Evolutionary conservation across 2,888 invertebrate species (phyloP).

Genomic region (Galerucella pusilla): DNA sequence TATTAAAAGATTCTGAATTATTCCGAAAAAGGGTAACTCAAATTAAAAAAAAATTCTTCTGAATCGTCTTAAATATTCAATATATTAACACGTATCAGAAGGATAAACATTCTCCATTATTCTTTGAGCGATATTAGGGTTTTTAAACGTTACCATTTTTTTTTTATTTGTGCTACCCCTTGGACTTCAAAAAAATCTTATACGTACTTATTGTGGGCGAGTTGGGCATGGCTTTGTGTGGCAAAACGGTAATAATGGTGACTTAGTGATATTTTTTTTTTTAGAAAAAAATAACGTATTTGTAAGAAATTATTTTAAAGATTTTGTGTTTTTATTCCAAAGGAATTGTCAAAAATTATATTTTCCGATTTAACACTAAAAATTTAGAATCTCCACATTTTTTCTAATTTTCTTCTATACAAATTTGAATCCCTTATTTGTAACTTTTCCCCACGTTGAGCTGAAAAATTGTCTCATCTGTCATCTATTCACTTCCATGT

Average conservation of each 20-base stretch:
- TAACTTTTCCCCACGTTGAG: too few species aligned
- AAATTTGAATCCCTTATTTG: too few species aligned
- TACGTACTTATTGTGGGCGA: slow-evolving; percentile 11
- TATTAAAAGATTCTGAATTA: neutral
- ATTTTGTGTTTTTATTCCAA: slow-evolving; percentile 5
- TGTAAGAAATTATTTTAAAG: neutral
- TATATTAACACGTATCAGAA: too few species aligned
- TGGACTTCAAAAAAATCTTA: neutral
- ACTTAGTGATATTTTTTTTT: slow-evolving; percentile 7
- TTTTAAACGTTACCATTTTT: neutral
- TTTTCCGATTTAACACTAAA: neutral
- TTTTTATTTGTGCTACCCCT: slow-evolving; percentile 1
- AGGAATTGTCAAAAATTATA: neutral
- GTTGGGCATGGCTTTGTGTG: slow-evolving; percentile 17
- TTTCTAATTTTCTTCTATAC: too few species aligned
- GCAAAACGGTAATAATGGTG: slow-evolving; percentile 10
- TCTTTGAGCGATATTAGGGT: neutral
- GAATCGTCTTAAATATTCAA: neutral
- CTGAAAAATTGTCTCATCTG: too few species aligned
- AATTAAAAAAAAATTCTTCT: neutral
- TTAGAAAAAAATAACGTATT: neutral
- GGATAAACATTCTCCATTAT: neutral
- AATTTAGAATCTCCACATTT: too few species aligned
- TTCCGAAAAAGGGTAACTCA: neutral
- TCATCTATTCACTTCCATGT: too few species aligned